A percentile compares a stretch with the other conserved stretches of the same genome.
phyloP scores from a whole-genome alignment of 2,888 invertebrate genomes.

The Polietes domitor region DNA sequence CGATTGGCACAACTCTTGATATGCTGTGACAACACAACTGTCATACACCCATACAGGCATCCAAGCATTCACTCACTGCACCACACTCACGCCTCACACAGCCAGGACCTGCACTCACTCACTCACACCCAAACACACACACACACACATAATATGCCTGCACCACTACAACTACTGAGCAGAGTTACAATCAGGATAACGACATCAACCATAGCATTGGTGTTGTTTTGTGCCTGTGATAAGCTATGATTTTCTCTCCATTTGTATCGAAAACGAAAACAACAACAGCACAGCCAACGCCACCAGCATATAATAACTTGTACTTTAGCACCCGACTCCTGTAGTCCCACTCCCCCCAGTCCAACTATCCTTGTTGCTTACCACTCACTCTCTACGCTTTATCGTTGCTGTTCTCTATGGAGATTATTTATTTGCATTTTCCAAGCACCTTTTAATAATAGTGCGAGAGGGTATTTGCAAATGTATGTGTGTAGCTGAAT shows the following conservation, averaged over 20 bases:
- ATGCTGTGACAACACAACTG: constrained; percentile 43
- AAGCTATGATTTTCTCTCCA: constrained; percentile 24
- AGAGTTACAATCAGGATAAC: not conserved
- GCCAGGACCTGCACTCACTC: no score
- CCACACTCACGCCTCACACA: not conserved
- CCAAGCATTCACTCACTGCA: not conserved
- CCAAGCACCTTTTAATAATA: constrained; percentile 27
- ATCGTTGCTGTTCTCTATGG: no score
- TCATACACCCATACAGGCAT: constrained; percentile 13
- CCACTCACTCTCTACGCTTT: no score
- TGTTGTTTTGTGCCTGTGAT: constrained; percentile 31
- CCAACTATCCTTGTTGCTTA: no score
- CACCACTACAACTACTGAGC: not conserved
- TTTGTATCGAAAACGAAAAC: constrained; percentile 13
- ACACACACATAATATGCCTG: not conserved
- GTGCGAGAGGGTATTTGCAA: not conserved
- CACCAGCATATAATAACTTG: constrained; percentile 9
- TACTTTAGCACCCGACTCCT: no score
- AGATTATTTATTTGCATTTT: constrained; percentile 31
- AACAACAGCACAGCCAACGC: constrained; percentile 8
- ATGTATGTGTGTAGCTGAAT: not conserved
- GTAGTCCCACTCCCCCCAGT: no score
- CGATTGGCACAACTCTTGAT: constrained; percentile 60
- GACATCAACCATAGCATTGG: not conserved
- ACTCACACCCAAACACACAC: no score